These are phyloP conservation scores for Shargacucullia verbasci DNA, from an alignment of 2,888 invertebrate genomes.

Conservation along the genomic window DNA sequence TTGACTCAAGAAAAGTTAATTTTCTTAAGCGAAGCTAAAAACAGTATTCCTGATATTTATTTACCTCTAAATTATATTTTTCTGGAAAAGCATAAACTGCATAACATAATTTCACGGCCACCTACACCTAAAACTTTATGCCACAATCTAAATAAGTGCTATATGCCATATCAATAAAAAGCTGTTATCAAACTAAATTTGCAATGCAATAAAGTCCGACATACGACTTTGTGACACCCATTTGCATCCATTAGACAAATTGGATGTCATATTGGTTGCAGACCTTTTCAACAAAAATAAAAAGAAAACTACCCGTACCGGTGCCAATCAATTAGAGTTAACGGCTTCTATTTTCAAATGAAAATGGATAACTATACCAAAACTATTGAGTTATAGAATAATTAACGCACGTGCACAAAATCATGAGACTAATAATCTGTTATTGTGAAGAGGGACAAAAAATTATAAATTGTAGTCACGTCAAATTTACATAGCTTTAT, in stretches of 20 bases:
- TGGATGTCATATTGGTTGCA: slow-evolving; percentile 18
- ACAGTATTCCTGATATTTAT: too few species aligned
- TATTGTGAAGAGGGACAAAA: too few species aligned
- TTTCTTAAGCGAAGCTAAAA: too few species aligned
- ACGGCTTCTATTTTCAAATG: too few species aligned
- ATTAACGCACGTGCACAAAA: too few species aligned
- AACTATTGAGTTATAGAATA: too few species aligned
- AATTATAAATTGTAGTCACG: too few species aligned
- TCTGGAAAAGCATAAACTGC: slow-evolving; percentile 28
- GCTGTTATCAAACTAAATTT: slow-evolving; percentile 15
- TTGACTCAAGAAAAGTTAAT: too few species aligned
- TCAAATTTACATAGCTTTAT: too few species aligned
- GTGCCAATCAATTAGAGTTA: background rate
- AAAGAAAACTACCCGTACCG: slow-evolving; percentile 3
- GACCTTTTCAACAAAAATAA: slow-evolving; percentile 4
- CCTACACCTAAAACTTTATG: slow-evolving; percentile 21
- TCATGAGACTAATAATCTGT: too few species aligned
- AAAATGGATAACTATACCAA: too few species aligned
- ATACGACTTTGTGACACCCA: slow-evolving; percentile 14
- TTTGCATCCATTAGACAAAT: slow-evolving; percentile 36
- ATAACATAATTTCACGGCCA: background rate
- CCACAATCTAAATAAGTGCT: slow-evolving; percentile 27
- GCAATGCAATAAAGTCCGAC: slow-evolving; percentile 14
- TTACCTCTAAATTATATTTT: background rate
- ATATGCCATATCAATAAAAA: slow-evolving; percentile 27